phyloP scores from a whole-genome alignment of 2,113 vertebrate species.

The Eurypyga helias region DNA sequence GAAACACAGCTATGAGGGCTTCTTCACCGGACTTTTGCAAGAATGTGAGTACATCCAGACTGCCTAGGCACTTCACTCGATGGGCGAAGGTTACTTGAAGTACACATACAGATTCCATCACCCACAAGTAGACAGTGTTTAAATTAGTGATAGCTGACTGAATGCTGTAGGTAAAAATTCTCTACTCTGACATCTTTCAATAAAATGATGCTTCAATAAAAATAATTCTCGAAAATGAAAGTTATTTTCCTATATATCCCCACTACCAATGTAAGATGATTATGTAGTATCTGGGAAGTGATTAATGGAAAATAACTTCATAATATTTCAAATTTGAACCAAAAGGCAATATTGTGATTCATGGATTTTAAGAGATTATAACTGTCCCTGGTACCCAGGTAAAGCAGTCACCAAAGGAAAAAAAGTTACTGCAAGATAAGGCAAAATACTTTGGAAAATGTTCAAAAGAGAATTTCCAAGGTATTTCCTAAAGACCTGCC shows the following conservation, averaged over 20 bases:
- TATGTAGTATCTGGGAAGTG: neutral
- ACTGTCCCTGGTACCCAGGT: neutral
- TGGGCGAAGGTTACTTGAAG: neutral
- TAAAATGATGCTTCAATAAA: neutral
- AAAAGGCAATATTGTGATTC: neutral
- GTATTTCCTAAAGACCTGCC: neutral
- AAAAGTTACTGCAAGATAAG: neutral
- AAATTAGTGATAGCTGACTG: neutral
- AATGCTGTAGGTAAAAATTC: neutral
- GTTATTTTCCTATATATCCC: neutral
- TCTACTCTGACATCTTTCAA: neutral
- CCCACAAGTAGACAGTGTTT: neutral
- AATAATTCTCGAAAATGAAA: neutral
- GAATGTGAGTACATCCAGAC: neutral
- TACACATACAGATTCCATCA: neutral
- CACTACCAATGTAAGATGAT: neutral
- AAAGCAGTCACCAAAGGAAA: neutral
- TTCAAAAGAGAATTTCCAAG: neutral
- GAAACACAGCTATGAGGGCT: accelerated
- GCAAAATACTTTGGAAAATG: neutral
- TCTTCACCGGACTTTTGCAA: neutral
- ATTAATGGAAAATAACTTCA: neutral
- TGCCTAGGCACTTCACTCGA: neutral
- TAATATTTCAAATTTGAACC: neutral
- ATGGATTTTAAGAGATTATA: neutral